Percentiles rank a stretch among this genome's conserved stretches.
Conservation (phyloP, 2,797 vertebrate species). For the Acridotheres tristis region DNA sequence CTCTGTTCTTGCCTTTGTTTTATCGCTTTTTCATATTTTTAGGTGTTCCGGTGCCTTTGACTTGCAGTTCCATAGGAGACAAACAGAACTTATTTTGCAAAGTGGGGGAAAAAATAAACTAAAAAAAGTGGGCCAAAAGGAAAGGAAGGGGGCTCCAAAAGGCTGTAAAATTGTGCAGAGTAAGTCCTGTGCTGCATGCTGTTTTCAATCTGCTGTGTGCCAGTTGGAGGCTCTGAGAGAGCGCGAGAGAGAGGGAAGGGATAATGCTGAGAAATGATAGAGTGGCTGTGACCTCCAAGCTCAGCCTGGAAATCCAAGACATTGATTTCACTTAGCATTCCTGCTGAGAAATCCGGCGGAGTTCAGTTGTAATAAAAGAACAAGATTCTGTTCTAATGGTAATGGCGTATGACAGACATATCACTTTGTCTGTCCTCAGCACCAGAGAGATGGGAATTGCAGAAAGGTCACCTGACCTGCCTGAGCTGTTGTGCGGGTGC, state of each 20-base stretch:
- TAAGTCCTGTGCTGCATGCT: constrained; percentile 80
- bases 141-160: constrained; percentile 74
- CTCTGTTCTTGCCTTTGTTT: background rate
- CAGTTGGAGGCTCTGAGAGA: constrained; percentile 79
- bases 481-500: constrained; percentile 59
- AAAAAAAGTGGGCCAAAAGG: constrained; percentile 40
- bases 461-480: constrained; percentile 77
- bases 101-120: background rate
- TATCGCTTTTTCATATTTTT: background rate
- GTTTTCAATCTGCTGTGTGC: constrained; percentile 86
- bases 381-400: constrained; percentile 84
- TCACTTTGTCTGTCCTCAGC: constrained; percentile 80
- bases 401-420: constrained; percentile 82
- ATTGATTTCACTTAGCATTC: constrained; percentile 84
- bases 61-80: constrained; percentile 39
- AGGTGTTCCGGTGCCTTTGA: constrained; percentile 47
- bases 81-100: constrained; percentile 74
- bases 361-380: constrained; percentile 86
- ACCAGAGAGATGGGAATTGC: constrained; percentile 65
- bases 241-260: constrained; percentile 62
- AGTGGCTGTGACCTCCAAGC: constrained; percentile 82
- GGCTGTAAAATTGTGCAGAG: constrained; percentile 79
- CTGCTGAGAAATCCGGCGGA: constrained; percentile 80
- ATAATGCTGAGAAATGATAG: constrained; percentile 84
- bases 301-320: constrained; percentile 83